These are phyloP conservation scores for Myotis yumanensis DNA, from an alignment of 2,113 vertebrate genomes.

Conservation along the genomic window DNA sequence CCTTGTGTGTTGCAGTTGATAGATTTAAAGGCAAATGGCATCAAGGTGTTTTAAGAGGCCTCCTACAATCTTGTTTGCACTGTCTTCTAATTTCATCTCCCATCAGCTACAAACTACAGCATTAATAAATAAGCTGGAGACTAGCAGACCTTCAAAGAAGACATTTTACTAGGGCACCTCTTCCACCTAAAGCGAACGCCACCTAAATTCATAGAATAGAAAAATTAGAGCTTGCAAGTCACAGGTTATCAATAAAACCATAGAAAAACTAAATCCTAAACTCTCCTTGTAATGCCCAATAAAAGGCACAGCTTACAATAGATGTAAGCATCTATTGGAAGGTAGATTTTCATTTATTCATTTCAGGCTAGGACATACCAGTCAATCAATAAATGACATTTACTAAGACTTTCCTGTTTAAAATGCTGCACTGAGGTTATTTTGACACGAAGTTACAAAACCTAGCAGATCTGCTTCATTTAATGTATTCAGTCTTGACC, in stretches of 20 bases:
- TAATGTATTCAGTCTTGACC: background rate
- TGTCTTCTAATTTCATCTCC: background rate
- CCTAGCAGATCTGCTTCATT: background rate
- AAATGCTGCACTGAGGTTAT: background rate
- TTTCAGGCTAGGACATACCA: background rate
- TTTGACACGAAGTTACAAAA: background rate
- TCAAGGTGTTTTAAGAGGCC: background rate
- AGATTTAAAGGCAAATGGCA: background rate
- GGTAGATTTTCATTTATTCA: background rate
- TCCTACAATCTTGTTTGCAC: background rate
- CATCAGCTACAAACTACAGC: background rate
- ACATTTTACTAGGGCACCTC: background rate
- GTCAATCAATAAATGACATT: background rate
- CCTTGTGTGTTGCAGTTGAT: background rate
- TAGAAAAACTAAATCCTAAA: background rate
- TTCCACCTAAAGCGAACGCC: background rate
- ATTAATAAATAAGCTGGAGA: background rate
- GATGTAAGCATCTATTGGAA: background rate
- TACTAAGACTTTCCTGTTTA: background rate
- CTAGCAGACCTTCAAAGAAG: background rate
- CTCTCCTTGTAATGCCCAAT: background rate
- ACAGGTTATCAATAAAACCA: background rate
- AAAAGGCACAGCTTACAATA: background rate
- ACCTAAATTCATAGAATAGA: background rate
- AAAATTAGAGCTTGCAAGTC: background rate